Evolutionary conservation across 1,140 invertebrate species (phyloP), one percentile per base, ranked within the genome.

Genomic region (Drosophila orosa): DNA sequence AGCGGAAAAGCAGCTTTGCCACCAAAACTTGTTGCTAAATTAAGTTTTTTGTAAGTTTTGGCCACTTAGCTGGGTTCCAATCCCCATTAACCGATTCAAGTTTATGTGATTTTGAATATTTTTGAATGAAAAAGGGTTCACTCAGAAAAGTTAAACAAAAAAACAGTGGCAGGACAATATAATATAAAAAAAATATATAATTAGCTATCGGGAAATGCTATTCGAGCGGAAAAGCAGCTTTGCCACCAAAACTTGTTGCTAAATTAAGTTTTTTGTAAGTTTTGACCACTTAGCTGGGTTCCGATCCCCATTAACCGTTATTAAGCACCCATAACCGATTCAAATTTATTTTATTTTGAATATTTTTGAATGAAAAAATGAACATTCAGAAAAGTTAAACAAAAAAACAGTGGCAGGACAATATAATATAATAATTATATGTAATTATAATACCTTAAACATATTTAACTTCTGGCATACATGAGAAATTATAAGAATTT

Each of bases 201-300:
- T n/a, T n/a, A 68, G 63, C 72, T 58, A n/a, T 27, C 9, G 27
- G 19, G 19, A 37, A 25, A 59, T 37, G 67, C 61, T 74, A 60
- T 31, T 17, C 19, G 5, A 6, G 45, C 45, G 9, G 15, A 48
- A 48, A 47, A 48, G 45, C 45, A n/a, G n/a, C n/a, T n/a, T n/a
- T 48, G n/a, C 2, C 2, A 4, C 0, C n/a, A 2, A 24, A 54
- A 54, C 50, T 54, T 54, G 50, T 54, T 54, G 50, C 50, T n/a
- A 24, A 52, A 35, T 35, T 35, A 35, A 29, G 19, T n/a, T 19
- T 31, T 31, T 19, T 25, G 4, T 12, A 33, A 22, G 29, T 52
- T 35, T 17, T n/a, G 3, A 4, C 13, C 13, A 9, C 8, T 54
- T 35, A 54, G 50, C 13, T 54, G 19, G 15, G 50, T 61, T 27